phyloP scores from a whole-genome alignment of 1,140 invertebrate genomes.

The Euura saliciscinereae region DNA sequence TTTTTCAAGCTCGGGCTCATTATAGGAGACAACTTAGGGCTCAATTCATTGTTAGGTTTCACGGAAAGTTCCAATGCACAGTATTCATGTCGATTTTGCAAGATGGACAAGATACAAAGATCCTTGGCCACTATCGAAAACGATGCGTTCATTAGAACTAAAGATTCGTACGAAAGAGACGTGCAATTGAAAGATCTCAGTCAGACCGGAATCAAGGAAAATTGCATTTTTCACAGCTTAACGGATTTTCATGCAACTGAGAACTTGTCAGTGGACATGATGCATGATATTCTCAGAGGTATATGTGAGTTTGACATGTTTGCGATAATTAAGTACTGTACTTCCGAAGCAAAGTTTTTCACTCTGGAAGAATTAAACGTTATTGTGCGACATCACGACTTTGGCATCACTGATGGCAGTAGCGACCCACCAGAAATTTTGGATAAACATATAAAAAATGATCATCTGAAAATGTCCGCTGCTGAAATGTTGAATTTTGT shows the following conservation, averaged over 20 bases:
- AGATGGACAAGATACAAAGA: not conserved
- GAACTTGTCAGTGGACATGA: slow-evolving; percentile 36
- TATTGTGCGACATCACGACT: slow-evolving; percentile 26
- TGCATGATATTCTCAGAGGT: slow-evolving; percentile 41
- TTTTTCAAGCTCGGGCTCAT: slow-evolving; percentile 16
- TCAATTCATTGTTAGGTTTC: slow-evolving; percentile 16
- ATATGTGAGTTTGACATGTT: slow-evolving; percentile 35
- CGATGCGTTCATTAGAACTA: not conserved
- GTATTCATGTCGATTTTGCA: slow-evolving; percentile 15
- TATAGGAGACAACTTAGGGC: slow-evolving; percentile 17
- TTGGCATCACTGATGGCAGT: slow-evolving; percentile 15
- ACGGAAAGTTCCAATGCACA: not conserved
- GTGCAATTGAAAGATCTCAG: slow-evolving; percentile 12
- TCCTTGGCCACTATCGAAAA: not conserved
- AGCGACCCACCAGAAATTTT: slow-evolving; percentile 27
- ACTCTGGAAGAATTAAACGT: slow-evolving; percentile 30
- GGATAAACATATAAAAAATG: slow-evolving; percentile 31
- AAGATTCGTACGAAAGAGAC: slow-evolving; percentile 17
- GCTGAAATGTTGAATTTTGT: slow-evolving; percentile 35
- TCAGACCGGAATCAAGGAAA: slow-evolving; percentile 21
- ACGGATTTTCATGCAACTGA: slow-evolving; percentile 33
- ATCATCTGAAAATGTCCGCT: slow-evolving; percentile 33
- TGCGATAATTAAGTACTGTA: slow-evolving; percentile 28
- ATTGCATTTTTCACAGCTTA: slow-evolving; percentile 19
- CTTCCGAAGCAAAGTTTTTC: slow-evolving; percentile 28